Conservation (phyloP, 1,140 invertebrate genomes). For the Asbolus verrucosus region DNA sequence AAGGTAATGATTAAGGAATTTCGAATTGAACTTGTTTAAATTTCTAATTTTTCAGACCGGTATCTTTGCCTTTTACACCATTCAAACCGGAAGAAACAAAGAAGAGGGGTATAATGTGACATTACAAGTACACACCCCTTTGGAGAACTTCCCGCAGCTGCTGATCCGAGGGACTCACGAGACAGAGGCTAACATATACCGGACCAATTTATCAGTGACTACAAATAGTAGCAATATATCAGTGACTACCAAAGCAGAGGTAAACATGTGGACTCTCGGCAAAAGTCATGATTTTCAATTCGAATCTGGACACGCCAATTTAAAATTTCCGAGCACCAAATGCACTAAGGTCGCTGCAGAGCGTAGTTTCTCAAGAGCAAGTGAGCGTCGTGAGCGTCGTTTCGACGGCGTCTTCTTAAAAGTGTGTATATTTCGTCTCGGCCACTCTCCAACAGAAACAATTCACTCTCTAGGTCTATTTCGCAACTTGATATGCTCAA, state of each 20-base stretch:
- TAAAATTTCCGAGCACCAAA: conserved; percentile 24
- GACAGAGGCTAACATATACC: conserved; percentile 69
- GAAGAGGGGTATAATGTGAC: conserved; percentile 66
- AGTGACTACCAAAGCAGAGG: conserved; percentile 67
- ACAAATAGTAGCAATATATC: conserved; percentile 66
- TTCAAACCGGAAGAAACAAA: conserved; percentile 64
- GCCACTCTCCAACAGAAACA: conserved; percentile 40
- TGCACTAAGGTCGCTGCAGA: conserved; percentile 7
- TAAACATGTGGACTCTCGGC: conserved; percentile 55
- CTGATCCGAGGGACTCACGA: conserved; percentile 66
- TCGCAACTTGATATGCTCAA: conserved; percentile 47
- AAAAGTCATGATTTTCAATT: conserved; percentile 51
- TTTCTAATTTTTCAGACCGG: conserved; percentile 63
- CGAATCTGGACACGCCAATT: conserved; percentile 49
- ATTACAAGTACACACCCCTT: conserved; percentile 69
- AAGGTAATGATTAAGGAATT: conserved; percentile 65
- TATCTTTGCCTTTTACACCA: conserved; percentile 67
- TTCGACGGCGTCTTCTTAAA: too few species aligned
- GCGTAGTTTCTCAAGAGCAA: conserved; percentile 11
- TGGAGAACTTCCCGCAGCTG: conserved; percentile 66
- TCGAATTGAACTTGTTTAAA: conserved; percentile 44
- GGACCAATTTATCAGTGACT: conserved; percentile 65
- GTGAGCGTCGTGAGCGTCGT: background rate
- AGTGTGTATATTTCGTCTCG: too few species aligned
- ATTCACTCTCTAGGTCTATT: conserved; percentile 43